Base-by-base conservation (phyloP, 2,888 invertebrate genomes). In the Parnassius orleans region DNA sequence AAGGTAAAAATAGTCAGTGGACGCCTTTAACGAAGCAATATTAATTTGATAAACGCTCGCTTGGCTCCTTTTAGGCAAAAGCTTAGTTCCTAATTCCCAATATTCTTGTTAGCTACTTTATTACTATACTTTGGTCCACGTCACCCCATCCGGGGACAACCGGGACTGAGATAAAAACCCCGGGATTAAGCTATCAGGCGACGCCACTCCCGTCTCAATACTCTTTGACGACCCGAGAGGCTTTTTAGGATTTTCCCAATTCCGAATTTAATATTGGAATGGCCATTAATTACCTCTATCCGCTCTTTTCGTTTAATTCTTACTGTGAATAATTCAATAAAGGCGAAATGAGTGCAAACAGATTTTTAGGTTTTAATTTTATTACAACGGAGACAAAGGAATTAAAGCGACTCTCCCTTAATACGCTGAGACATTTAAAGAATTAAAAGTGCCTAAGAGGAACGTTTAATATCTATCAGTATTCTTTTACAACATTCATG, bases 181-280 rank as follows among this genome's bases (percentile, higher is more conserved):
- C 69, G 68, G 81, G 80, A 81, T 83, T 82, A 82, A 75, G 78
- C 74, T 84, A 83, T 83, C 83, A 72, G 74, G 43, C 66, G 63
- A 58, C 66, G 57, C 63, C 69, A 70, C 72, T 71, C 72, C 70
- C 71, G 68, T 68, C 71, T 73, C 70, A 57, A 70, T 74, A 73
- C 74, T 68, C 70, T 73, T 74, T 75, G 76, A 78, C 72, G 77
- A 73, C 72, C 70, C 68, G 58, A 67, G 50, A 57, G 62, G 62
- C 62, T 57, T 62, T 62, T 65, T 50, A 69, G 66, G 68, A 72
- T 70, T 69, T 61, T 57, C 66, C 61, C 65, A 70, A 68, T 72
- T 72, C 67, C 65, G 64, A 70, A 66, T 61, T 59, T 62, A 60
- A 57, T 63, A 65, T 54, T 48, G 48, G 47, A 57, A 53, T 53